These are phyloP conservation scores for Montipora efflorescens DNA, from an alignment of 64 coral and sea anemone species.

Conservation along the genomic window DNA sequence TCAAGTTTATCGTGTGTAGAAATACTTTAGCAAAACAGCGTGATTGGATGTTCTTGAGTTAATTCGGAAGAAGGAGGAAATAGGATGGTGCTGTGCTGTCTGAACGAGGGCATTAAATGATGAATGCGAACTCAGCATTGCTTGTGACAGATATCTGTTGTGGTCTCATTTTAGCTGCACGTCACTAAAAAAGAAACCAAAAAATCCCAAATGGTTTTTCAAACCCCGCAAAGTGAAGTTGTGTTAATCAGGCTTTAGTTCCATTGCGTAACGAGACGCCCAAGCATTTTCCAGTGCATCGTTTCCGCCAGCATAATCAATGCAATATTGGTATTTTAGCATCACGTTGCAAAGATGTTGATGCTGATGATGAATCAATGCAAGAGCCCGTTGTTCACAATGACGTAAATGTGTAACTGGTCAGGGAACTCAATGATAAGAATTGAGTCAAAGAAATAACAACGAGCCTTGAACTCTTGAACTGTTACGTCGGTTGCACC, in stretches of 20 bases:
- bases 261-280: neutral
- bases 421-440: too few species aligned
- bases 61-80: conserved; percentile 31
- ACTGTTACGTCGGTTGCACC: too few species aligned
- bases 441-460: too few species aligned
- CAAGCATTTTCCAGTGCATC: neutral
- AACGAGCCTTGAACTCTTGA: too few species aligned
- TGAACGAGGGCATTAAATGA: conserved; percentile 39
- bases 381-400: neutral
- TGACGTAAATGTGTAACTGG: too few species aligned
- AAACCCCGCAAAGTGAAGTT: conserved; percentile 44
- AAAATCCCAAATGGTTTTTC: conserved; percentile 18
- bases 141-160: conserved; percentile 42
- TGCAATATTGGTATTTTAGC: neutral
- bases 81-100: conserved; percentile 49
- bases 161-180: conserved; percentile 61
- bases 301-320: neutral
- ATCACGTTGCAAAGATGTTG: too few species aligned
- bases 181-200: conserved; percentile 34
- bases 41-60: conserved; percentile 26
- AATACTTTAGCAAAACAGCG: conserved; percentile 31
- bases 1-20: conserved; percentile 5
- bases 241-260: neutral
- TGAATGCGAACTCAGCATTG: conserved; percentile 56
- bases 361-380: neutral